Conservation (phyloP, 2,888 invertebrate species). For the Dasypolia templi region DNA sequence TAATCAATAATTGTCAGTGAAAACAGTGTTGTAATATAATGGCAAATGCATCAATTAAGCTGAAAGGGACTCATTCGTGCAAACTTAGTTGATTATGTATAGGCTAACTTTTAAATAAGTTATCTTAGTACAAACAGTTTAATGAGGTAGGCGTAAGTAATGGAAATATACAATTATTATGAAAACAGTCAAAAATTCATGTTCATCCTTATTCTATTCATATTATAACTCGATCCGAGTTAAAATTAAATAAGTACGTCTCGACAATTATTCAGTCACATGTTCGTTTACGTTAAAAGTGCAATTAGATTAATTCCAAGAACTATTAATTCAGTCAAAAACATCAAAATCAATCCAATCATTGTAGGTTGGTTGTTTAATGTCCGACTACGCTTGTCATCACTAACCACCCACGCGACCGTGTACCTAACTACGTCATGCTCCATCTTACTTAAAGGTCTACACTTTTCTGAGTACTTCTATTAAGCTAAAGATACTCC, state of each 20-base stretch:
- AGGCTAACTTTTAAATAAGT: background rate
- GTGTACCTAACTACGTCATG: slow-evolving; percentile 34
- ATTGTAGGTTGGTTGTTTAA: slow-evolving; percentile 7
- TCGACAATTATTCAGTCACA: background rate
- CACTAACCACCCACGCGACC: slow-evolving; percentile 24
- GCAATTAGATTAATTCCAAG: background rate
- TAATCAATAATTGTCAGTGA: background rate
- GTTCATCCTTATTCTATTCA: background rate
- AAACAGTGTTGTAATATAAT: background rate
- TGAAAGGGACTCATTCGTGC: background rate
- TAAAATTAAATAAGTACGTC: too few species aligned
- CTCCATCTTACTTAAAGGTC: slow-evolving; percentile 45
- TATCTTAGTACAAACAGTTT: slow-evolving; percentile 4
- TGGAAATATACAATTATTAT: background rate
- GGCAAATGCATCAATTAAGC: background rate
- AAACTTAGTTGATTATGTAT: background rate
- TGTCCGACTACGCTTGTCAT: slow-evolving; percentile 40
- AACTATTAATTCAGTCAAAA: slow-evolving; percentile 7
- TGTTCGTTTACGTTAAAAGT: background rate
- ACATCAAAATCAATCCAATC: slow-evolving; percentile 1
- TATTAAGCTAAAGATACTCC: slow-evolving; percentile 44
- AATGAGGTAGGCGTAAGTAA: slow-evolving; percentile 3
- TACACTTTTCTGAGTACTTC: slow-evolving; percentile 48
- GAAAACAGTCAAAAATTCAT: background rate
- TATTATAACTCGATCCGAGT: background rate